phyloP scores from a whole-genome alignment of 2,888 invertebrate genomes.

The Serrognathus titanus region DNA sequence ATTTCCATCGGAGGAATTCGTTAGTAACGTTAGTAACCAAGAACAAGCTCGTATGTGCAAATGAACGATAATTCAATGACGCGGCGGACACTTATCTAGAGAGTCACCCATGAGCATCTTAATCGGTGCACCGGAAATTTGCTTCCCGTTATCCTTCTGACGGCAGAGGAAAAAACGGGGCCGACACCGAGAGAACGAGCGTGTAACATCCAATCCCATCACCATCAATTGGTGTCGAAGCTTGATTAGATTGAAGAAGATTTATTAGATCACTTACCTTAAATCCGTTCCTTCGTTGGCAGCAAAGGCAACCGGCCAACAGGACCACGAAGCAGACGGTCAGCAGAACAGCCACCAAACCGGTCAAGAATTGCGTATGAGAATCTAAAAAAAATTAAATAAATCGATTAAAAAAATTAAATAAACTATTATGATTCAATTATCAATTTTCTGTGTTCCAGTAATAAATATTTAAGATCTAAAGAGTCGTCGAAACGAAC shows the following conservation, averaged over 20 bases:
- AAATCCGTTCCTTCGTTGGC: conserved; percentile 49
- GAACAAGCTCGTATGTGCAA: too few relatives aligned
- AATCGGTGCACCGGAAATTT: conserved; percentile 6
- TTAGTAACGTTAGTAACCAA: too few relatives aligned
- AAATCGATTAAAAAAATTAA: too few relatives aligned
- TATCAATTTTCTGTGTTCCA: too few relatives aligned
- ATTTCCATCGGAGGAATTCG: too few relatives aligned
- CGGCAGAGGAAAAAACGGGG: not conserved
- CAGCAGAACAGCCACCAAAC: conserved; percentile 43
- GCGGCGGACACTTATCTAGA: too few relatives aligned
- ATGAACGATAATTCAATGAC: too few relatives aligned
- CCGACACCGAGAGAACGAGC: not conserved
- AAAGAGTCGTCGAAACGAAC: too few relatives aligned
- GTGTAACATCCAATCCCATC: not conserved
- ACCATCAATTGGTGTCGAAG: too few relatives aligned
- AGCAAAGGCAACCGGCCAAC: conserved; percentile 47
- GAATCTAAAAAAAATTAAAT: conserved; percentile 34
- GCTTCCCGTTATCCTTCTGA: conserved; percentile 12
- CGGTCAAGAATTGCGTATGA: conserved; percentile 43
- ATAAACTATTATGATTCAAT: too few relatives aligned
- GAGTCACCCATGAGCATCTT: not conserved
- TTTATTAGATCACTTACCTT: conserved; percentile 40
- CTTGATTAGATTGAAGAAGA: not conserved
- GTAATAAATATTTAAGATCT: too few relatives aligned
- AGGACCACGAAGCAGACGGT: conserved; percentile 46